Evolutionary conservation across 2,888 invertebrate genomes (phyloP).

Genomic region (Ormyrus pomaceus): DNA sequence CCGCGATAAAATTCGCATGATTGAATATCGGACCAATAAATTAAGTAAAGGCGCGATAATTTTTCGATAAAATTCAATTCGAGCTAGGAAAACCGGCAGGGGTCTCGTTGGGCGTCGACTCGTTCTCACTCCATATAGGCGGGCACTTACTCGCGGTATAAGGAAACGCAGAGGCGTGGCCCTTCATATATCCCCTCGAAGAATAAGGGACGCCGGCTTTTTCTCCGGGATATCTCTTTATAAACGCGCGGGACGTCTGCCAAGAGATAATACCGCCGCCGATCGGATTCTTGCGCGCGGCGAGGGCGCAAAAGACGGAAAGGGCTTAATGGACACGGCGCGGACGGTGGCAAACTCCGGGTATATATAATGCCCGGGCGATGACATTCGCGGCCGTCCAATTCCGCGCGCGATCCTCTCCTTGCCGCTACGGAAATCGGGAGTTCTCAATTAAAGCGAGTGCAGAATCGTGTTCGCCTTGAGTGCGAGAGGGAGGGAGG

Average conservation of each 20-base stretch:
- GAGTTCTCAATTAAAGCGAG: constrained; percentile 67
- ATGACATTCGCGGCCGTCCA: constrained; percentile 27
- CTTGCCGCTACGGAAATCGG: constrained; percentile 41
- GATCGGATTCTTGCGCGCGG: neutral
- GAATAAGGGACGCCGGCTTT: no score
- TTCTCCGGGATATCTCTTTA: no score
- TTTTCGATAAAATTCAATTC: no score
- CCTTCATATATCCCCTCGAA: neutral
- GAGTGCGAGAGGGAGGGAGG: constrained; percentile 42
- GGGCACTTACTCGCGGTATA: neutral
- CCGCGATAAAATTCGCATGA: no score
- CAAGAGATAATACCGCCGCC: constrained; percentile 18
- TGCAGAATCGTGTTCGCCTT: constrained; percentile 63
- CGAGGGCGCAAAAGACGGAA: neutral
- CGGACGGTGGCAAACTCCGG: neutral
- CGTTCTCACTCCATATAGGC: no score
- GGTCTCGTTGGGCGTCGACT: no score
- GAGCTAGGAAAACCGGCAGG: no score
- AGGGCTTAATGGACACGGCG: neutral
- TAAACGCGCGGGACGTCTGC: neutral
- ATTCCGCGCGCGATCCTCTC: constrained; percentile 18
- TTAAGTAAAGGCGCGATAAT: no score
- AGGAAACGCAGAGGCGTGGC: constrained; percentile 5
- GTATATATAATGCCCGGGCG: constrained; percentile 4
- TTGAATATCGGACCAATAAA: no score